Evolutionary conservation across 2,888 invertebrate species (phyloP).

Genomic region (Empis livida): DNA sequence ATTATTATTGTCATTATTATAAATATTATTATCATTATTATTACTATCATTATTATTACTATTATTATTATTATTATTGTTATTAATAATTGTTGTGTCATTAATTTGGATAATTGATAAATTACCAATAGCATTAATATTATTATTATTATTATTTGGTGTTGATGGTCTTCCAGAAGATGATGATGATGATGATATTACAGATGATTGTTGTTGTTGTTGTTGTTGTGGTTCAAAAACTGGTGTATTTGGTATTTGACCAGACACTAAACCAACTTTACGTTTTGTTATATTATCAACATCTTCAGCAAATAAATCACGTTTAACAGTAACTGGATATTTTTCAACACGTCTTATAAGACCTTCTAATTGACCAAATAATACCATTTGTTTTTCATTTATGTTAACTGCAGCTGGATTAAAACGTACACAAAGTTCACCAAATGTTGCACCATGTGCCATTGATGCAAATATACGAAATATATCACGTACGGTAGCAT

Average conservation of each 20-base stretch:
- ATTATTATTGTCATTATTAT: neutral
- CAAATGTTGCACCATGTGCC: slow-evolving; percentile 62
- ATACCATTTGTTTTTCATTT: slow-evolving; percentile 69
- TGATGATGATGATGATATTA: neutral
- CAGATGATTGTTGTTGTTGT: neutral
- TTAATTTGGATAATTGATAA: too few relatives aligned
- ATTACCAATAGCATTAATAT: neutral
- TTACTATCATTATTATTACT: neutral
- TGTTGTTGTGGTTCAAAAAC: too few relatives aligned
- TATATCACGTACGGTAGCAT: slow-evolving; percentile 54
- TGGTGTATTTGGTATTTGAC: slow-evolving; percentile 7
- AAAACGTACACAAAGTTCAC: slow-evolving; percentile 58
- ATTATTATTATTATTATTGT: neutral
- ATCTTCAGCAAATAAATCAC: slow-evolving; percentile 18
- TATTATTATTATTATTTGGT: neutral
- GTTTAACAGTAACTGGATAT: slow-evolving; percentile 40
- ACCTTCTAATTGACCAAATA: slow-evolving; percentile 77
- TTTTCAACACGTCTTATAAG: slow-evolving; percentile 71
- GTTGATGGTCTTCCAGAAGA: neutral
- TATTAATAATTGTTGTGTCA: neutral
- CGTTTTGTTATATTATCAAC: slow-evolving; percentile 12
- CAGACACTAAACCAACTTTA: slow-evolving; percentile 9
- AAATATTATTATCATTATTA: neutral
- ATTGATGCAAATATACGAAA: slow-evolving; percentile 64
- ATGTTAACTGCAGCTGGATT: slow-evolving; percentile 63